phyloP scores from a whole-genome alignment of 2,888 invertebrate species.

The Cyaniris semiargus region DNA sequence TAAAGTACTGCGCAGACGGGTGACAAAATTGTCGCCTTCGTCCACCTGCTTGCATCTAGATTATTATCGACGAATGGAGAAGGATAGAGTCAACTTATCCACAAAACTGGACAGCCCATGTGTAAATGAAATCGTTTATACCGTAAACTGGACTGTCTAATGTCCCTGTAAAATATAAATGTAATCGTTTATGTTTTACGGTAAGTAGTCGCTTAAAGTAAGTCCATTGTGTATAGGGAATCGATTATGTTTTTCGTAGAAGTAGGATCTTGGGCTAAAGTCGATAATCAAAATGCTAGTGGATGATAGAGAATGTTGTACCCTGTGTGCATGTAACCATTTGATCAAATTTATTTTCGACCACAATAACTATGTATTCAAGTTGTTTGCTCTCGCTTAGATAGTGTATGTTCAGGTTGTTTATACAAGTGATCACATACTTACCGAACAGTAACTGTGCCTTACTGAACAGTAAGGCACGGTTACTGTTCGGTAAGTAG shows the following conservation, averaged over 20 bases:
- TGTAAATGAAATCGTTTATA: not conserved
- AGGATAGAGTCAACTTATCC: not conserved
- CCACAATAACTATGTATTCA: slow-evolving; percentile 16
- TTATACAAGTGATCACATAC: slow-evolving; percentile 12
- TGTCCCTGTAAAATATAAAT: no score
- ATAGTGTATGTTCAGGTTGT: not conserved
- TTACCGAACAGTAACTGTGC: not conserved
- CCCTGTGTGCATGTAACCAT: not conserved
- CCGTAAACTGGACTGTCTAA: no score
- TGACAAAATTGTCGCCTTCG: no score
- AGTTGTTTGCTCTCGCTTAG: slow-evolving; percentile 2
- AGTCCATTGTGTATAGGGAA: no score
- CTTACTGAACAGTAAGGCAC: slow-evolving; percentile 30
- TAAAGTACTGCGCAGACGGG: no score
- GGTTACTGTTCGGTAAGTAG: no score
- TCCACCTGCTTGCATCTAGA: not conserved
- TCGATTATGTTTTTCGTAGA: no score
- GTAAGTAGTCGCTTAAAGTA: no score
- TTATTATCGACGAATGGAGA: not conserved
- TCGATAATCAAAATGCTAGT: not conserved
- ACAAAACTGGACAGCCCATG: not conserved
- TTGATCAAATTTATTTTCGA: slow-evolving; percentile 18
- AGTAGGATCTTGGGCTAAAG: not conserved
- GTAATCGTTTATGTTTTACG: no score
- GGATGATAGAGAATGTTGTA: not conserved